A percentile compares a stretch with the other conserved stretches of the same genome.
Conservation (phyloP, 2,797 vertebrate species). For the Mycteria americana region DNA sequence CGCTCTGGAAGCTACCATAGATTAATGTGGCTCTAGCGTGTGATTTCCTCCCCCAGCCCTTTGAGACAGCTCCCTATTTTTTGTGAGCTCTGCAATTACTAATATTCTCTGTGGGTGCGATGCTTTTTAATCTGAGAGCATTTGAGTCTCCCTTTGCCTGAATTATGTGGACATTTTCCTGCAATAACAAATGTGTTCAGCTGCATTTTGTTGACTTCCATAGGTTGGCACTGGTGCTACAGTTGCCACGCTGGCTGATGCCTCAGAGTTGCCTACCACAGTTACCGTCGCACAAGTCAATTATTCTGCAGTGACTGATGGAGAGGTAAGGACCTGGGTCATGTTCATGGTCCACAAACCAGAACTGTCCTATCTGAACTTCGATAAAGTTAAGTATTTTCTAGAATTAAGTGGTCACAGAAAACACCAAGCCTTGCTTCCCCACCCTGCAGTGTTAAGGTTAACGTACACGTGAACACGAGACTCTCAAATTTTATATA, state of each 20-base stretch:
- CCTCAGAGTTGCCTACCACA: slow-evolving; percentile 92
- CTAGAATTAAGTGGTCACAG: neutral
- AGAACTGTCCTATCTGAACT: neutral
- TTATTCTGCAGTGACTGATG: slow-evolving; percentile 92
- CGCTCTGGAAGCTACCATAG: neutral
- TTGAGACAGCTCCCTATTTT: accelerated
- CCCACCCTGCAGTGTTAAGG: neutral
- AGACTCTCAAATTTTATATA: neutral
- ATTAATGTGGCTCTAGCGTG: accelerated
- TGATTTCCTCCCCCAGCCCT: neutral
- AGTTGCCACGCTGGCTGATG: slow-evolving; percentile 94
- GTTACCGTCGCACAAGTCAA: slow-evolving; percentile 97
- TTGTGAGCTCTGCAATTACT: neutral
- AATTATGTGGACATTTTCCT: neutral
- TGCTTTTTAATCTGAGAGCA: neutral
- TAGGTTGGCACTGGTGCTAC: slow-evolving; percentile 97
- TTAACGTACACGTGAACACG: accelerated
- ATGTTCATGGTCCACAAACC: accelerated
- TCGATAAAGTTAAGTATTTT: neutral
- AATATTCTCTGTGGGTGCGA: neutral
- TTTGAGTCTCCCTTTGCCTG: neutral
- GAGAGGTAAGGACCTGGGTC: slow-evolving; percentile 83
- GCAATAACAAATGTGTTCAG: neutral
- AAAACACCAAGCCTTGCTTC: neutral
- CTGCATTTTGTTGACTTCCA: neutral